Percentiles rank a stretch among this genome's conserved stretches.
Conservation (phyloP, 2,797 vertebrate genomes). For the Mionectes olivaceus region DNA sequence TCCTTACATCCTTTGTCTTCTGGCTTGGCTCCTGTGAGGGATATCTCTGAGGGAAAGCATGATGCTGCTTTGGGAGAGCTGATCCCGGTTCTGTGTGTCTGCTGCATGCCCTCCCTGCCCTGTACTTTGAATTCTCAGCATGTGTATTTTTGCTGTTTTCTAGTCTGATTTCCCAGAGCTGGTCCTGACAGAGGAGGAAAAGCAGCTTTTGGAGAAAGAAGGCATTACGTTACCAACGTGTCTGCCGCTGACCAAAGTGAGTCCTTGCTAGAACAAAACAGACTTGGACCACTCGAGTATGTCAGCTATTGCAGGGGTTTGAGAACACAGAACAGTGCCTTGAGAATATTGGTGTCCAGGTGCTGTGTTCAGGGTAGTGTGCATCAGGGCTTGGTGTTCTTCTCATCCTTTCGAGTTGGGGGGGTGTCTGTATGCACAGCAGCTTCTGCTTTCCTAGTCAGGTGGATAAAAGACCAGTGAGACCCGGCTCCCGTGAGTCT, state of each 20-base stretch:
- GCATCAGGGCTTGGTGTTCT: not conserved
- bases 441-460: not conserved
- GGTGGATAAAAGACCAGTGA: not conserved
- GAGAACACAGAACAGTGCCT: not conserved
- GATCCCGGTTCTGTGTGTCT: not conserved
- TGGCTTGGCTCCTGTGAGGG: accelerated
- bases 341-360: not conserved
- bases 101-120: not conserved
- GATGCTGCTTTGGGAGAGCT: not conserved
- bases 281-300: not conserved
- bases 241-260: constrained; percentile 91
- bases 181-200: constrained; percentile 89
- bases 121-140: not conserved
- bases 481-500: not conserved
- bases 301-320: not conserved
- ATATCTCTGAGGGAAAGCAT: not conserved
- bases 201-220: constrained; percentile 86
- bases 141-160: not conserved
- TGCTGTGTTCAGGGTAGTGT: not conserved
- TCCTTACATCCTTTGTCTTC: not conserved
- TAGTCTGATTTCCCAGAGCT: constrained; percentile 83
- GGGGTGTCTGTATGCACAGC: accelerated
- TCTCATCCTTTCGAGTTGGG: accelerated
- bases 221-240: constrained; percentile 81
- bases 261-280: not conserved